Evolutionary conservation across 1,140 invertebrate species (phyloP).

Genomic region (Drosophila subpulchrella): DNA sequence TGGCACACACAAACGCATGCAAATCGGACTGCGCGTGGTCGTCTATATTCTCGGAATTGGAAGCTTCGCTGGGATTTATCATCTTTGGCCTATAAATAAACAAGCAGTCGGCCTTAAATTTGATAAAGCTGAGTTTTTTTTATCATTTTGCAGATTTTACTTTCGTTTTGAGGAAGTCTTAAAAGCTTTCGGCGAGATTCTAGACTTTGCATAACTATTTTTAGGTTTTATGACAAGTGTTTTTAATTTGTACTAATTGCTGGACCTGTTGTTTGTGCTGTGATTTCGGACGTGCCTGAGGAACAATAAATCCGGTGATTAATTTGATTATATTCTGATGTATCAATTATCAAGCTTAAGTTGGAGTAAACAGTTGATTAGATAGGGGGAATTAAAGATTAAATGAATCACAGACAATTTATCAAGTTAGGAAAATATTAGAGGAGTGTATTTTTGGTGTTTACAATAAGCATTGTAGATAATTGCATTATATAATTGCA

Average conservation of each 20-base stretch:
- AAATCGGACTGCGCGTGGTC: slow-evolving; percentile 27
- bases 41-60: slow-evolving; percentile 18
- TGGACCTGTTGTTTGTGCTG: slow-evolving; percentile 1
- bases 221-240: slow-evolving; percentile 25
- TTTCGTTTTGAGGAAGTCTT: slow-evolving; percentile 22
- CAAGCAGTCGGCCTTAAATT: slow-evolving; percentile 25
- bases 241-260: slow-evolving; percentile 35
- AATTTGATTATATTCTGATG: neutral
- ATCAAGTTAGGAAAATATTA: neutral
- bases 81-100: slow-evolving; percentile 56
- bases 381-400: neutral
- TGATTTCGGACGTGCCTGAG: neutral
- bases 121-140: slow-evolving; percentile 31
- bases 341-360: slow-evolving; percentile 2
- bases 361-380: slow-evolving; percentile 14
- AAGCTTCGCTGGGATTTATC: slow-evolving; percentile 37
- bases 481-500: neutral
- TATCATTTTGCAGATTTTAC: slow-evolving; percentile 32
- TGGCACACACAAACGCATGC: slow-evolving; percentile 18
- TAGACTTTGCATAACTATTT: slow-evolving; percentile 28
- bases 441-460: no score
- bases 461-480: neutral
- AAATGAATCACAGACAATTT: neutral
- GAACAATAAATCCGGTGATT: slow-evolving; percentile 3
- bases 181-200: neutral